Conservation (phyloP, 2,113 vertebrate genomes). For the Albula glossodonta region DNA sequence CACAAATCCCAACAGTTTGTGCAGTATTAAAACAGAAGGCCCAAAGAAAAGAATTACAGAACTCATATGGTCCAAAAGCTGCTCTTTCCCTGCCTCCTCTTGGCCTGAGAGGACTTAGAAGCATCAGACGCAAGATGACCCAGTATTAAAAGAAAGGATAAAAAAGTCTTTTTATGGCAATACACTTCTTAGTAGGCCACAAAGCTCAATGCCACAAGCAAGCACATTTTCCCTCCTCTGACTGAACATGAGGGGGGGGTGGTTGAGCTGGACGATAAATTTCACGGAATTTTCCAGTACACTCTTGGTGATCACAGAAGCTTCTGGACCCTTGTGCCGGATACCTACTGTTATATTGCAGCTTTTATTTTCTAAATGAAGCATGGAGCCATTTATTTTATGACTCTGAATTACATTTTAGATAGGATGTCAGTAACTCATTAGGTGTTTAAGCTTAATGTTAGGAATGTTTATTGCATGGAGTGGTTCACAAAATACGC, state of each 20-base stretch:
- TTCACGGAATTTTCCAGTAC: background rate
- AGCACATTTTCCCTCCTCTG: background rate
- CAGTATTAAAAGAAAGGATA: background rate
- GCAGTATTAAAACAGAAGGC: constrained; percentile 53
- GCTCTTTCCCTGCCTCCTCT: constrained; percentile 26
- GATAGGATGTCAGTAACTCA: background rate
- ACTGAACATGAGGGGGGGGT: no score
- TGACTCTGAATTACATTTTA: background rate
- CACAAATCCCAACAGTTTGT: constrained; percentile 46
- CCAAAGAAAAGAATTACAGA: constrained; percentile 29
- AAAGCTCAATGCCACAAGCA: background rate
- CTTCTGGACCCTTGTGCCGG: background rate
- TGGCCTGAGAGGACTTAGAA: background rate
- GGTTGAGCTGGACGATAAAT: background rate
- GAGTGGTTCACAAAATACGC: background rate
- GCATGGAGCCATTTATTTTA: background rate
- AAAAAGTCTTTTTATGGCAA: constrained; percentile 19
- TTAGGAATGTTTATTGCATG: no score
- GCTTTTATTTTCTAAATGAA: background rate
- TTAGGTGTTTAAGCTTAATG: background rate
- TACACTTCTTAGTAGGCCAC: background rate
- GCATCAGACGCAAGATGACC: constrained; percentile 19
- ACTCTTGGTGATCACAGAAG: background rate
- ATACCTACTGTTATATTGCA: background rate
- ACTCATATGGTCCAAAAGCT: constrained; percentile 57